Base-by-base conservation (phyloP, 2,113 vertebrate species). In the Ptychochromis oligacanthus region DNA sequence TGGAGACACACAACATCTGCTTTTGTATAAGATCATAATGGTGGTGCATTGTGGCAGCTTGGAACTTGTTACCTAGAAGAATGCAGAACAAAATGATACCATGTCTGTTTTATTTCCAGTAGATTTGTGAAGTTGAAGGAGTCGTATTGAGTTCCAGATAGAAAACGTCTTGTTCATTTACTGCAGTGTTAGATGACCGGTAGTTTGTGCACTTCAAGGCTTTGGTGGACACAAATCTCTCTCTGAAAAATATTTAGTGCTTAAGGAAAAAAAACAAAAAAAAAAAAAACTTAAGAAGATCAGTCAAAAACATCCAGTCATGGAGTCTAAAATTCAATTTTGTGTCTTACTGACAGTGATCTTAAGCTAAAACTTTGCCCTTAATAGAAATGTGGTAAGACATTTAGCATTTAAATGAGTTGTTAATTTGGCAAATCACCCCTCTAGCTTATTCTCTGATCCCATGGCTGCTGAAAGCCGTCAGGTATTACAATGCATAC, bases 1-100 rank as follows among this genome's bases (percentile, higher is more conserved):
- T 13, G 57, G 67, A 56, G 34, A 52, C 18, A 49, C 62, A 80
- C 75, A 77, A 78, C 70, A 62, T 78, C 36, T 77, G 46, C 76
- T 55, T 81, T 78, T 70, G 70, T 80, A 22, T 22, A 3, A 55
- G 22, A 49, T 55, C 64, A 58, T 58, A 59, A 76, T 43, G 6
- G 3, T 5, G 18, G 4, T 9, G 31, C 4, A 43, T 62, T 36
- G 38, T 36, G 56, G 46, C 55, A 77, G n/a, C 13, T 64, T 80
- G 22, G 18, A 34, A 14, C 38, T 58, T 81, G 26, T 70, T 34
- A 28, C 34, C 5, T 3, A 26, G 49, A 86, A 15, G 4, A 58
- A n/a, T 26, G 54, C 34, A 72, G 46, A 72, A 54, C 26, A 72
- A 72, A 72, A 1, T 54, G 46, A 72, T 54, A 72, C 46, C 17